Evolutionary conservation across 2,888 invertebrate genomes (phyloP), one percentile per base, ranked within the genome.

Genomic region (Drosophila fungiperda): DNA sequence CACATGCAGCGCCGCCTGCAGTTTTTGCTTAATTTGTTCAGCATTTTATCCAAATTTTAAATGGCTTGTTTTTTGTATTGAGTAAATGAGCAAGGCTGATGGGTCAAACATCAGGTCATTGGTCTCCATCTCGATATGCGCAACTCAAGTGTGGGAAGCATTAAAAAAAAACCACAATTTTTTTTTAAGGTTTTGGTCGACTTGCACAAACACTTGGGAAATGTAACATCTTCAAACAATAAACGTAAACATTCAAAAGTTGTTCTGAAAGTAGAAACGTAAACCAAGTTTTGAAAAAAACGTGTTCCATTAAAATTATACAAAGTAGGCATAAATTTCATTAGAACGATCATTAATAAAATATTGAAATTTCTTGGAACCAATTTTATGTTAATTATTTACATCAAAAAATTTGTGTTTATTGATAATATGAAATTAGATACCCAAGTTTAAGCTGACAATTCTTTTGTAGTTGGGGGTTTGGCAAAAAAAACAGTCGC

Each of bases 91-190:
- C 79, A 78, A 78, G 78, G 79, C 78, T 72, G 68, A 23, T 63
- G 76, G 78, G 78, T 78, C 78, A 78, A 55, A 15, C 76, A 26
- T 32, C 65, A 64, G 78, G 79, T 78, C 78, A 72, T 72, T 78
- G 78, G 79, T 76, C 79, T 63, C 76, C 76, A 79, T 79, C 65
- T 66, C 38, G 45, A 32, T 38, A 68, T 60, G 73, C 58, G 72
- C 75, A 67, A 55, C 79, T 68, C 78, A 78, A 78, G 79, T 78
- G 78, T 76, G 80, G 80, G 78, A 78, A 78, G 75, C 79, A 58
- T 45, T 74, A 60, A 35, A 55, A 64, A 64, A 75, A 40, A 12
- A 29, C 29, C 20, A 20, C 38, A n/a, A 29, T 15, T 2, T 20
- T 38, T 42, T 32, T 17, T 36, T 26, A 15, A 29, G 42, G 26